Base-by-base conservation (phyloP, 2,113 vertebrate genomes). In the Tyrannus savana region DNA sequence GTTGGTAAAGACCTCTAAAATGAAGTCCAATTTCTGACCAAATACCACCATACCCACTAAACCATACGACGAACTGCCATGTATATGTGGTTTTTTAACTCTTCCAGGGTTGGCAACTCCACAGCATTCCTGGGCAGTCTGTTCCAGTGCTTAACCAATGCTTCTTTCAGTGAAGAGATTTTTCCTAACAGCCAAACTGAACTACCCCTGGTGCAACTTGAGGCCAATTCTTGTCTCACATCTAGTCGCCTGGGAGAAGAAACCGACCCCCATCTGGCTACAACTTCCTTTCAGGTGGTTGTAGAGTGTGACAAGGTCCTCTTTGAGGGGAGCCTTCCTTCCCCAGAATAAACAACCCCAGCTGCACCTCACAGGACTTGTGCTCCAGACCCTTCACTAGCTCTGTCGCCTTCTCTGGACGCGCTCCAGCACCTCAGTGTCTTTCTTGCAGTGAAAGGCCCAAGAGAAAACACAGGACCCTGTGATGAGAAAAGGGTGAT, bases 261-360 rank as follows among this genome's bases (percentile, higher is more conserved):
- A 1, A 10, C 6, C 6, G 11, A 28, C 1, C 2, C 3, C 7
- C 11, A 56, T 7, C 9, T 14, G 7, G 14, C 3, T 10, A 28
- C 22, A 52, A 0, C 5, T 15, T 52, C 37, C 33, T n/a, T 44
- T 16, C 33, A 66, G 14, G 10, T 2, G 37, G 4, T 0, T 31
- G 17, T 7, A 3, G 31, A 10, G 21, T 21, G 1, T 8, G 14
- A 19, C 0, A 33, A 31, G 9, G 0, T 74, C 19, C 0, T 44
- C 0, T 27, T 15, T 52, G 52, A 81, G 47, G 47, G 47, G 47
- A 23, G 18, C 14, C 27, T 33, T 14, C 6, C 55, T 49, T 42
- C 17, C 33, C 50, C 35, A 50, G 58, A 18, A 0, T 10, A 5
- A 80, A 72, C 75, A 63, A 6, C 49, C 30, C 14, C 35, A 55